These are phyloP conservation scores for Sprattus sprattus DNA, from an alignment of 2,113 vertebrate species.

Conservation along the genomic window DNA sequence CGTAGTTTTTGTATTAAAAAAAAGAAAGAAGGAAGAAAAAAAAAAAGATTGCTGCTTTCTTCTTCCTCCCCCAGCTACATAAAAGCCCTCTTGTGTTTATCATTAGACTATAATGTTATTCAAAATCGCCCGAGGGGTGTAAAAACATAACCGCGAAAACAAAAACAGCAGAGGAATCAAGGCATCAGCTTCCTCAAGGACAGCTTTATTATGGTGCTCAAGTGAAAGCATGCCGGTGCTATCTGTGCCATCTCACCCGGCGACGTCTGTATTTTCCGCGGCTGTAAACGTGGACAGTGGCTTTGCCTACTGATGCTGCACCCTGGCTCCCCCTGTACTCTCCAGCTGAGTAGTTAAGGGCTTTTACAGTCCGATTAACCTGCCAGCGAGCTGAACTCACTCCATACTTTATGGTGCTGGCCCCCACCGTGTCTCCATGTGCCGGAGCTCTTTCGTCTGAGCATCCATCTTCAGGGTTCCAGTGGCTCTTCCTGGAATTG, in stretches of 20 bases:
- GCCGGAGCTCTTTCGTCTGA: background rate
- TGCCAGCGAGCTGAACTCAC: conserved; percentile 23
- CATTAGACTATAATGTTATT: conserved; percentile 4
- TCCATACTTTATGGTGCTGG: conserved; percentile 12
- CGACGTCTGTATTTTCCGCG: background rate
- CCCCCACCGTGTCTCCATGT: background rate
- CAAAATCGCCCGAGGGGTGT: conserved; percentile 7
- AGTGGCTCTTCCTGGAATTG: background rate
- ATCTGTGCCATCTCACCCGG: background rate
- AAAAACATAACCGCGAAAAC: background rate
- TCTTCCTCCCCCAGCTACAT: background rate
- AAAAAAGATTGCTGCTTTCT: conserved; percentile 3
- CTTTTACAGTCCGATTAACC: conserved; percentile 33
- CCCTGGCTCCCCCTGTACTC: background rate
- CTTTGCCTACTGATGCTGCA: background rate
- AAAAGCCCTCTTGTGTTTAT: conserved; percentile 17
- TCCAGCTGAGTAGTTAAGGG: conserved; percentile 15
- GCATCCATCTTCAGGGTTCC: background rate
- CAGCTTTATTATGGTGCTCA: conserved; percentile 7
- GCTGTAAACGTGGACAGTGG: background rate
- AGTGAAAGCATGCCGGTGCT: background rate
- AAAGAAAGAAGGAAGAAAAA: background rate
- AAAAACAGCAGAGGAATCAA: conserved; percentile 1
- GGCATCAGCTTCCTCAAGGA: conserved; percentile 16
- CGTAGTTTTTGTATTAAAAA: background rate